Base-by-base conservation (phyloP, 2,888 invertebrate genomes). In the Notodonta ziczac region DNA sequence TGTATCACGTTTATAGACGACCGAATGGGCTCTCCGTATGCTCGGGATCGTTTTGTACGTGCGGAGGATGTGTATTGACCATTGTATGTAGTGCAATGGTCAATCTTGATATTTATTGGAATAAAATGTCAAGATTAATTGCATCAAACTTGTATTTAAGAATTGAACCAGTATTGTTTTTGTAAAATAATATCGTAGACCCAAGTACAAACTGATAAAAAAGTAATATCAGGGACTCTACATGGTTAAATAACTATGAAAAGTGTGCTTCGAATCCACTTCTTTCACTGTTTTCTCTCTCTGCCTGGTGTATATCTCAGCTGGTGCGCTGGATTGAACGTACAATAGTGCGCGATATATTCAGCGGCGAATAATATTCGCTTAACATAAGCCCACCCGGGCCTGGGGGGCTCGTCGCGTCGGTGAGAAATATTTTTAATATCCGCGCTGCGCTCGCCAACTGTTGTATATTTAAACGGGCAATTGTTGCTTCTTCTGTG, bases 361-460 rank as follows among this genome's bases (percentile, higher is more conserved):
- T 24, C 12, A 32, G 9, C 50, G 50, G 32, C 32, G 52, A 32
- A 32, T 51, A 51, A 51, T 52, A 52, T 52, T 52, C 52, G 52
- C 52, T 35, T 32, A 52, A 12, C 32, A 6, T 13, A 32, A 52
- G 52, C 52, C 51, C 51, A 48, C 5, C 48, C 9, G 50, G 50
- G 16, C 16, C 50, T 5, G 16, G n/a, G 48, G n/a, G n/a, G 14
- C 48, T 10, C 42, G 42, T 10, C n/a, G 16, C n/a, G 50, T 32
- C 52, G 12, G 16, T 52, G 52, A 52, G 52, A 52, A 32, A 52
- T 52, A 32, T 58, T 62, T 48, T 66, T 56, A 63, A 52, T 52
- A 52, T 52, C 16, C 32, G 12, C 32, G 52, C 32, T 32, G 32
- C 52, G 32, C 32, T 16, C 10, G 52, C 52, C 52, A 52, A 32